Evolutionary conservation across 2,888 invertebrate genomes (phyloP), one percentile per base, ranked within the genome.

Genomic region (Machimus atricapillus): DNA sequence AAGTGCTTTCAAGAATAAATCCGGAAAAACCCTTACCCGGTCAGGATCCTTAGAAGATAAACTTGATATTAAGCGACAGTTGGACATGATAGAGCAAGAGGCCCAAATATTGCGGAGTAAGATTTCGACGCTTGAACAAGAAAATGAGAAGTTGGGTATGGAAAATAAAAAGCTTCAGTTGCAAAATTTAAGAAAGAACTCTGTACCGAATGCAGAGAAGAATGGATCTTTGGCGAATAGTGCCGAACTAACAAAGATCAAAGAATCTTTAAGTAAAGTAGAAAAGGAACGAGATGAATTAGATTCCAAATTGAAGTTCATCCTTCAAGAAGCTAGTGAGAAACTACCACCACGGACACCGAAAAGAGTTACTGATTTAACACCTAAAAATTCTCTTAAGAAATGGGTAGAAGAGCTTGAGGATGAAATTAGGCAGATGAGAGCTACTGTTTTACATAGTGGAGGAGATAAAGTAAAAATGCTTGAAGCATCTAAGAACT

Each of bases 401-500:
- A 96, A 95, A 90, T 96, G 97, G 95, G 95, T 98, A 2, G 96
- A 96, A 87, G 97, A 98, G 89, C 93, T 98, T 89, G 98, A 98
- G 92, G 96, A 95, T 90, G 98, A 98, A 94, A 96, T 97, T 89
- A 95, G 96, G 40, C 91, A 92, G 87, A 90, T 92, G 91, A 90
- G 93, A 83, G 91, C 91, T 8, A 90, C 92, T 87, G 89, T 94
- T 91, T 90, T 93, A 90, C 90, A 93, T 88, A 89, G 91, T 92
- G 90, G 91, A 89, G 89, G 90, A 88, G 89, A 92, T 90, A 90
- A 94, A 93, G 89, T 93, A 90, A 89, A 95, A 94, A 91, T 93
- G 87, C 91, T 95, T 37, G 95, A 95, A 90, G 94, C 94, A 87
- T 96, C 95, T 89, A 96, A 95, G 89, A 94, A 94, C 88, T 93